Percentiles rank a stretch among this genome's conserved stretches.
Conservation (phyloP, 2,888 invertebrate genomes). For the Terebella lapidaria region DNA sequence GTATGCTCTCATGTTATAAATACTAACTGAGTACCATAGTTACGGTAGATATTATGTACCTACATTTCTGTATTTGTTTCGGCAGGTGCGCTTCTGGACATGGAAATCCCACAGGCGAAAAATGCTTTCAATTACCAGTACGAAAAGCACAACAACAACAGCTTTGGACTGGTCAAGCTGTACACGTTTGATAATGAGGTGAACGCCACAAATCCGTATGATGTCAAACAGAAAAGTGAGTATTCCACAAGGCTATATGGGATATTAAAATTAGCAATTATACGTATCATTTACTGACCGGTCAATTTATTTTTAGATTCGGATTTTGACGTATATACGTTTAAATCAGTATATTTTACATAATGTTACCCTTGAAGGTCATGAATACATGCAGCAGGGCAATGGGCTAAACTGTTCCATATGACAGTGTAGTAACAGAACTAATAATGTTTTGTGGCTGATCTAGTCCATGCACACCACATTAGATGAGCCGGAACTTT, state of each 20-base stretch:
- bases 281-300: background rate
- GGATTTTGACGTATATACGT: too few relatives aligned
- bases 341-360: background rate
- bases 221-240: background rate
- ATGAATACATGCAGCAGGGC: too few relatives aligned
- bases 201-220: background rate
- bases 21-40: too few relatives aligned
- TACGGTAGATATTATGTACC: too few relatives aligned
- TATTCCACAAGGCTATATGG: background rate
- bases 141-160: slow-evolving; percentile 2
- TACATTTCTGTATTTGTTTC: too few relatives aligned
- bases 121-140: background rate
- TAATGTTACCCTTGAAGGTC: too few relatives aligned
- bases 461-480: too few relatives aligned
- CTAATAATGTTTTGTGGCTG: too few relatives aligned
- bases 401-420: too few relatives aligned
- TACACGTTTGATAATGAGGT: background rate
- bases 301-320: background rate
- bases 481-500: too few relatives aligned
- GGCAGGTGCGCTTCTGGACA: background rate
- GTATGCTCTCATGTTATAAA: too few relatives aligned
- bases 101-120: background rate
- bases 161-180: background rate
- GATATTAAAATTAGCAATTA: background rate
- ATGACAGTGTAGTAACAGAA: too few relatives aligned